These are phyloP conservation scores for Paradoxurus hermaphroditus DNA, from an alignment of 2,113 vertebrate species.

Conservation along the genomic window DNA sequence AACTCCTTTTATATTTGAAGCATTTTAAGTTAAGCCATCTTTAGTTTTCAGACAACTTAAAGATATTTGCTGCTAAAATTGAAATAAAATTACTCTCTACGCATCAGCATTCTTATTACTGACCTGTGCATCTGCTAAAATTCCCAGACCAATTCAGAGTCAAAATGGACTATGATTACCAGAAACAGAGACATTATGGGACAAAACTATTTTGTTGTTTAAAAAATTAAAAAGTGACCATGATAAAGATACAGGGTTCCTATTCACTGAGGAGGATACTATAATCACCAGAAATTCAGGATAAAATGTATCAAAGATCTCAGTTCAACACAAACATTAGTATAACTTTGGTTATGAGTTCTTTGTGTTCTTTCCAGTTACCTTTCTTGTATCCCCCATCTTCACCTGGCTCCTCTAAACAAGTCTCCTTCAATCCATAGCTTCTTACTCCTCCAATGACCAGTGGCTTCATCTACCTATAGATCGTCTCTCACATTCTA, in stretches of 20 bases:
- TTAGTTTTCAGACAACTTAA: background rate
- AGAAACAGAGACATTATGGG: background rate
- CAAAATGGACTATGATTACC: background rate
- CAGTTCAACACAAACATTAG: background rate
- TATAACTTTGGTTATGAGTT: background rate
- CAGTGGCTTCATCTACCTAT: background rate
- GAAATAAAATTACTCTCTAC: background rate
- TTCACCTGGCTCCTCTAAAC: background rate
- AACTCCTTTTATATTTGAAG: background rate
- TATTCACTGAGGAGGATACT: background rate
- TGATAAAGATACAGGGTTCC: rapidly evolving
- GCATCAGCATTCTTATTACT: background rate
- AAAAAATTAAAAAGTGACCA: background rate
- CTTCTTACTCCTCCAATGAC: background rate
- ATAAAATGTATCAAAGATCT: background rate
- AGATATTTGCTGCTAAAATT: background rate
- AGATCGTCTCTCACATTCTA: background rate
- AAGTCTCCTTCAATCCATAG: background rate
- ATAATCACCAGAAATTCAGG: background rate
- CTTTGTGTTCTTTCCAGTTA: background rate
- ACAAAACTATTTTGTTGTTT: background rate
- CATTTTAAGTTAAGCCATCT: background rate
- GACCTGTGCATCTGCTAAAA: background rate
- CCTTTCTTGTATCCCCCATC: background rate
- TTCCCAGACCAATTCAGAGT: background rate